These are phyloP conservation scores for Papilio dardanus DNA, from an alignment of 1,140 invertebrate genomes.

Conservation along the genomic window DNA sequence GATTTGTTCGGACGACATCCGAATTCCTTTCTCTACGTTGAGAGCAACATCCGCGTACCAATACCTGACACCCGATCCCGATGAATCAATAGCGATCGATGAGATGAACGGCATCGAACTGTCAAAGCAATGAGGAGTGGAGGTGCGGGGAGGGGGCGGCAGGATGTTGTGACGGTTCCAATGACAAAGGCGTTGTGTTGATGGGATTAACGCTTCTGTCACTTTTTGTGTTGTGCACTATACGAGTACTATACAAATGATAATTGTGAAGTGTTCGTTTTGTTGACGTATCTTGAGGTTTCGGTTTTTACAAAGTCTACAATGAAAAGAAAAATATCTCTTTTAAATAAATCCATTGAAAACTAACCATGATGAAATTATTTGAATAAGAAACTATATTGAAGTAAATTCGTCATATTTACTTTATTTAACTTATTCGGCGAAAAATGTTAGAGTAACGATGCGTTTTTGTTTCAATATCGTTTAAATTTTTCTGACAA, in stretches of 20 bases:
- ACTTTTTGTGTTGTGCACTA: background rate
- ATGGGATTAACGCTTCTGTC: conserved; percentile 3
- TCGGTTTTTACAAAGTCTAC: background rate
- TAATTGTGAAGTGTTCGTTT: background rate
- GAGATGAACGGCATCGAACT: background rate
- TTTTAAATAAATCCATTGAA: background rate
- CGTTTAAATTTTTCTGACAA: background rate
- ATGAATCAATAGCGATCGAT: conserved; percentile 6
- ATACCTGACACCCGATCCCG: conserved; percentile 1
- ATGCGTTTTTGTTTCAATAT: no score
- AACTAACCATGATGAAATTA: no score
- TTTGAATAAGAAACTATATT: no score
- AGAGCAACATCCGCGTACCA: background rate
- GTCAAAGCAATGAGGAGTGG: background rate
- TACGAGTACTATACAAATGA: background rate
- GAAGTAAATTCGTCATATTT: no score
- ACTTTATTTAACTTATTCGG: no score
- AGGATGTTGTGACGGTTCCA: conserved; percentile 11
- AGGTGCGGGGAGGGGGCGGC: background rate
- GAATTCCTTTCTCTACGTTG: background rate
- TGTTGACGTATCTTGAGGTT: background rate
- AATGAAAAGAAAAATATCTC: background rate
- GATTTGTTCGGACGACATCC: background rate
- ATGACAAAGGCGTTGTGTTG: conserved; percentile 15
- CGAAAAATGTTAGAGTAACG: no score